phyloP scores from a whole-genome alignment of 1,140 invertebrate species.

The Drosophila sturtevanti region DNA sequence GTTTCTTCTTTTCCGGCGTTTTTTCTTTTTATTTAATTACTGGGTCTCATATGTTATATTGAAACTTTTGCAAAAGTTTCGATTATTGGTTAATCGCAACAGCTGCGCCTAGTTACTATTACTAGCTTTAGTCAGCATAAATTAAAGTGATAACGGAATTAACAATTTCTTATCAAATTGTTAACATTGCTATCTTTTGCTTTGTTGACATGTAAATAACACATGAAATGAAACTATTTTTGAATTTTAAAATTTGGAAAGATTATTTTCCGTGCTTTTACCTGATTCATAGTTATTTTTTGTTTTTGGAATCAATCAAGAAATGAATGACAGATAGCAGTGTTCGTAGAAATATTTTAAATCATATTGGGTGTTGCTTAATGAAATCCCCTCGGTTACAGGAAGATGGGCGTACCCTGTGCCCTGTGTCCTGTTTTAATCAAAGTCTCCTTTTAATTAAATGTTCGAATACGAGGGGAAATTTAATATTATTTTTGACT shows the following conservation, averaged over 20 bases:
- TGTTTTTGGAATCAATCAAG: background rate
- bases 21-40: background rate
- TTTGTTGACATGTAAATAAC: background rate
- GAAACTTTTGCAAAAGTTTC: slow-evolving; percentile 36
- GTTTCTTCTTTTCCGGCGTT: background rate
- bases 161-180: background rate
- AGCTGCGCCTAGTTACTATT: slow-evolving; percentile 21
- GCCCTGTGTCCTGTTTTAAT: slow-evolving; percentile 11
- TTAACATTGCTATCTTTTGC: background rate
- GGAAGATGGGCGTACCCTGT: slow-evolving; percentile 4
- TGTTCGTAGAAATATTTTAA: no score
- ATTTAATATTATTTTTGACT: slow-evolving; percentile 39
- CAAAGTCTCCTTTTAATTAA: slow-evolving; percentile 40
- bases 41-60: slow-evolving; percentile 24
- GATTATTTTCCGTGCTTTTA: background rate
- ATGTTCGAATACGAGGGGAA: background rate
- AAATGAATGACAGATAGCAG: background rate
- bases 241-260: background rate
- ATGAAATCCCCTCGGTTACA: background rate
- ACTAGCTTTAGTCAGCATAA: background rate
- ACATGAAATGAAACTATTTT: background rate
- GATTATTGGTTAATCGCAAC: slow-evolving; percentile 9
- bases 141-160: slow-evolving; percentile 34
- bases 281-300: background rate
- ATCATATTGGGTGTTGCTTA: background rate